Percentiles rank a stretch among this genome's conserved stretches.
phyloP scores from a whole-genome alignment of 1,140 invertebrate species.

The Sycophaga agraensis region DNA sequence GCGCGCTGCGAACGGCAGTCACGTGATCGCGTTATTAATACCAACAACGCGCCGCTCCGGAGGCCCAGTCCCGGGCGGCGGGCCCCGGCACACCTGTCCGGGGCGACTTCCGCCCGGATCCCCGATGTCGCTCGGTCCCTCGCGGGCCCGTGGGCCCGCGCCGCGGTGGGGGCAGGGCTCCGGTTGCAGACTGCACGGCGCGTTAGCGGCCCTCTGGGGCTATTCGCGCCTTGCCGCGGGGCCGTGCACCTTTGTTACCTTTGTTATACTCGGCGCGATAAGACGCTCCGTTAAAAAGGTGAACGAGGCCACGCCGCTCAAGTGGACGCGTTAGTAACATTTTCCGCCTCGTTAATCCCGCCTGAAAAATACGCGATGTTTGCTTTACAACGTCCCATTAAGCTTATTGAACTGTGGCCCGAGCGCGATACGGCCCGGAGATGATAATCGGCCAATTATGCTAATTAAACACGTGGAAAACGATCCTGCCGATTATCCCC shows the following conservation, averaged over 20 bases:
- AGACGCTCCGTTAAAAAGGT: constrained; percentile 8
- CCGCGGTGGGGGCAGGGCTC: no score
- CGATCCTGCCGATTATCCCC: background rate
- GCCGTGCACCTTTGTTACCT: no score
- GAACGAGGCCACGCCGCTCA: background rate
- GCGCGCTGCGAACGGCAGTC: constrained; percentile 12
- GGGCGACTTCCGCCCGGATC: no score
- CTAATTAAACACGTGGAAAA: constrained; percentile 22
- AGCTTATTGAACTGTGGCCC: constrained; percentile 25
- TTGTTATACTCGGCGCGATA: background rate
- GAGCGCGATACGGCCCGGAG: background rate
- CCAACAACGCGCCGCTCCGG: background rate
- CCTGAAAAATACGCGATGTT: constrained; percentile 15
- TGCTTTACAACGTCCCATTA: constrained; percentile 21
- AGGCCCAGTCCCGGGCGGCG: no score
- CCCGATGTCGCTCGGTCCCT: no score
- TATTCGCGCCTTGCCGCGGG: background rate
- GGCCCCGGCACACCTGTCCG: no score
- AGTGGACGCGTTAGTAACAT: constrained; percentile 23
- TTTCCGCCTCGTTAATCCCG: constrained; percentile 22
- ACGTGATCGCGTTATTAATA: constrained; percentile 24
- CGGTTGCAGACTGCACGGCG: no score
- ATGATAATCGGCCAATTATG: constrained; percentile 27
- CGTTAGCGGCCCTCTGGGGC: no score
- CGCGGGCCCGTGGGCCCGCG: no score